phyloP scores from a whole-genome alignment of 2,113 vertebrate genomes.

The Eulacestoma nigropectus region DNA sequence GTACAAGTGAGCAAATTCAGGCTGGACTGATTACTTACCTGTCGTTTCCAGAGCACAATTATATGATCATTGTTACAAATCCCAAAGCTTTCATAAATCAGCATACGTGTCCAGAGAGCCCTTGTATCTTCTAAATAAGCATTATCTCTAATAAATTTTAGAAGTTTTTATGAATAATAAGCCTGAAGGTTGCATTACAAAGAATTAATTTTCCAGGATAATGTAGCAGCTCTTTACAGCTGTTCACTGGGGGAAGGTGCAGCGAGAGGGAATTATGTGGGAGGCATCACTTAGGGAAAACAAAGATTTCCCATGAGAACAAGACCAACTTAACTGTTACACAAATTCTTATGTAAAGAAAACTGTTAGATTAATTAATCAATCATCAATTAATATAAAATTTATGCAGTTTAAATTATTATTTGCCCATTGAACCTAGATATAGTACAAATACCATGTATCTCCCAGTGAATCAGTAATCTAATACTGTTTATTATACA shows the following conservation, averaged over 20 bases:
- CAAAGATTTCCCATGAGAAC: not conserved
- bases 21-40: not conserved
- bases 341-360: not conserved
- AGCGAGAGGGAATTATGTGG: not conserved
- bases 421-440: not conserved
- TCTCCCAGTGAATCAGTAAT: not conserved
- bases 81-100: not conserved
- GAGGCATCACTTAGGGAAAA: not conserved
- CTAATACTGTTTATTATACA: not conserved
- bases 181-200: not conserved
- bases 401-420: not conserved
- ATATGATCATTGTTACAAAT: not conserved
- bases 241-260: not conserved
- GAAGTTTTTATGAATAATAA: not conserved
- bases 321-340: not conserved
- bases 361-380: not conserved
- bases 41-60: not conserved
- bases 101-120: accelerated
- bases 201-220: not conserved
- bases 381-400: not conserved
- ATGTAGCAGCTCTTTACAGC: not conserved
- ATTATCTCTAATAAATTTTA: not conserved
- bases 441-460: not conserved
- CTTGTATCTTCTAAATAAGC: not conserved
- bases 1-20: not conserved